A percentile compares a stretch with the other conserved stretches of the same genome.
Evolutionary conservation across 1,140 invertebrate genomes (phyloP).

Genomic region (Heliconius melpomene): DNA sequence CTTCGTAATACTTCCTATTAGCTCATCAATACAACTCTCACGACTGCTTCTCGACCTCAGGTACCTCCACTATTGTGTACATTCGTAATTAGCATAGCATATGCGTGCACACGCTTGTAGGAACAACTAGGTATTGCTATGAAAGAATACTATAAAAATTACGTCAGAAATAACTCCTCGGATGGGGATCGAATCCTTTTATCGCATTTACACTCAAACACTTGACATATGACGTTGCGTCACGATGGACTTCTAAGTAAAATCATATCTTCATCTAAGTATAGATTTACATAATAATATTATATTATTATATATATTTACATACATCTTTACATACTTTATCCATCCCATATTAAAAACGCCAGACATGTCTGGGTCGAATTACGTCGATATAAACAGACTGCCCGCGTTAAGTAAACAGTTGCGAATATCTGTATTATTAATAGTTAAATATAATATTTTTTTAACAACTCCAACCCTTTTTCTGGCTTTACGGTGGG

Average conservation of each 20-base stretch:
- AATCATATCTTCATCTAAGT: too few relatives aligned
- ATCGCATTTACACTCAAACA: too few relatives aligned
- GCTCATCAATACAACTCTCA: conserved; percentile 12
- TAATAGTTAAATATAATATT: too few relatives aligned
- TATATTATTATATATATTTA: background rate
- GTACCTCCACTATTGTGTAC: conserved; percentile 12
- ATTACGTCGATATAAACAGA: background rate
- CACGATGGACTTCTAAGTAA: too few relatives aligned
- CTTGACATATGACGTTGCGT: too few relatives aligned
- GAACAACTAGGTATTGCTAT: background rate
- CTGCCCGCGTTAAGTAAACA: background rate
- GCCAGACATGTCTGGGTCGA: conserved; percentile 4
- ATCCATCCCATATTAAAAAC: background rate
- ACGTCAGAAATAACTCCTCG: too few relatives aligned
- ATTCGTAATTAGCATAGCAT: conserved; percentile 1
- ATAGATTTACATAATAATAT: too few relatives aligned
- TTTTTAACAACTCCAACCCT: too few relatives aligned
- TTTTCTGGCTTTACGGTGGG: too few relatives aligned
- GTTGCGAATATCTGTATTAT: background rate
- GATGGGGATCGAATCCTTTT: too few relatives aligned
- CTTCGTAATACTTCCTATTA: conserved; percentile 9
- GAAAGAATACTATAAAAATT: background rate
- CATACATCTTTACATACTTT: background rate
- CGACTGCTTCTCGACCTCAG: conserved; percentile 14
- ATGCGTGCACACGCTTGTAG: conserved; percentile 13